Evolutionary conservation across 1,140 invertebrate species (phyloP), one percentile per base, ranked within the genome.

Genomic region (Dendrolimus punctatus): DNA sequence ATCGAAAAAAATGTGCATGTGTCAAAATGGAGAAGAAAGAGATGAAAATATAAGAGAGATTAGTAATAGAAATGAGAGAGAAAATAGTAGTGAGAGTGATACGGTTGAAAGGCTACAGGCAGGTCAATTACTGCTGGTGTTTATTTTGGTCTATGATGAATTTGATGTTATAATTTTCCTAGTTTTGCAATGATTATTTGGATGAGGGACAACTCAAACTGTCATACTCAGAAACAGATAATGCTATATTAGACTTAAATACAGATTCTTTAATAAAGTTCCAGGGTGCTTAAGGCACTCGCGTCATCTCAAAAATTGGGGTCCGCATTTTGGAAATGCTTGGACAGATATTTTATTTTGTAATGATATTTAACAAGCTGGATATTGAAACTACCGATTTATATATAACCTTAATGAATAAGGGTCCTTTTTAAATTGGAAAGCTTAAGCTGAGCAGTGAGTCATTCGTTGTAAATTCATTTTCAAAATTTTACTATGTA

Each of bases 71-170:
- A 71, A 74, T 58, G 64, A 51, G 70, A 64, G 68, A 73, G 68
- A 73, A 60, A 73, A 73, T 66, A 64, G 58, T 39, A 53, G 49
- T 49, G 36, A 45, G 40, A 60, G 23, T 23, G 23, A 50, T 47
- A 49, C 43, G 53, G 40, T 39, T 23, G 51, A 53, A 43, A 53
- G 46, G 8, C 48, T 42, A 52, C 60, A 63, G 61, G 64, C 56
- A 60, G 64, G 71, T 72, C 77, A 76, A 75, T 77, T 80, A 73
- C 58, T 74, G 46, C 57, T 80, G 62, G 64, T 76, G 49, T 66
- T 80, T 63, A 59, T 77, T 51, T 52, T 71, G 40, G 60, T 66
- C 50, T 71, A 64, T 49, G 68, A 69, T 54, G 53, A 73, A 39
- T 58, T 55, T 49, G 64, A 70, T 43, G 71, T 64, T 57, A 52